Conservation (phyloP, 1,140 invertebrate genomes). For the Drosophila mojavensis region DNA sequence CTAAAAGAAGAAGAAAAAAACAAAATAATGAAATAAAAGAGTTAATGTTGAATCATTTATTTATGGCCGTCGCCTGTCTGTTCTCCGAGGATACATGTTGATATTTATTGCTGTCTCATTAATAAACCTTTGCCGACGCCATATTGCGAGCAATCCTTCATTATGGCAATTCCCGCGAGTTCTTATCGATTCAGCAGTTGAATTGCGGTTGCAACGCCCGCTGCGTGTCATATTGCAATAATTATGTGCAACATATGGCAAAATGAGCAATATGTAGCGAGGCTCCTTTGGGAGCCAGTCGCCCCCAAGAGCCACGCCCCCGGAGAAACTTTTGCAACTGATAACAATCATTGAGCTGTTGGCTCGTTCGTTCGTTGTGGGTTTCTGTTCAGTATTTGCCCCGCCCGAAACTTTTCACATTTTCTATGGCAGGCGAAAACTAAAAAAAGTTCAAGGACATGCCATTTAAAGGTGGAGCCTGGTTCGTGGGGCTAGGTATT, state of each 20-base stretch:
- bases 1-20: not conserved
- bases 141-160: conserved; percentile 45
- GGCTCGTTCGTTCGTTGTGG: conserved; percentile 1
- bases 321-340: conserved; percentile 69
- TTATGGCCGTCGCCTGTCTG: conserved; percentile 13
- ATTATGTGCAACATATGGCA: conserved; percentile 70
- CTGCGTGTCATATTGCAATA: conserved; percentile 76
- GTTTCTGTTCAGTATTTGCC: not conserved
- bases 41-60: conserved; percentile 49
- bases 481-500: too few relatives aligned
- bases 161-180: conserved; percentile 55
- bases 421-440: conserved; percentile 59
- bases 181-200: conserved; percentile 57
- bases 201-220: conserved; percentile 1
- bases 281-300: not conserved
- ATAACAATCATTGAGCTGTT: conserved; percentile 69
- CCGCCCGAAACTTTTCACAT: conserved; percentile 34
- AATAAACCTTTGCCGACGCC: conserved; percentile 46
- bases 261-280: conserved; percentile 57
- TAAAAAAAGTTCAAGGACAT: conserved; percentile 67
- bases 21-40: not conserved
- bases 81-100: conserved; percentile 7
- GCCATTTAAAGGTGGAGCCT: too few relatives aligned
- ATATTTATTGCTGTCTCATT: conserved; percentile 16
- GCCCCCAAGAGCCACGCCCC: not conserved